These are phyloP conservation scores for Leptura quadrifasciata DNA, from an alignment of 2,888 invertebrate species.

Conservation along the genomic window DNA sequence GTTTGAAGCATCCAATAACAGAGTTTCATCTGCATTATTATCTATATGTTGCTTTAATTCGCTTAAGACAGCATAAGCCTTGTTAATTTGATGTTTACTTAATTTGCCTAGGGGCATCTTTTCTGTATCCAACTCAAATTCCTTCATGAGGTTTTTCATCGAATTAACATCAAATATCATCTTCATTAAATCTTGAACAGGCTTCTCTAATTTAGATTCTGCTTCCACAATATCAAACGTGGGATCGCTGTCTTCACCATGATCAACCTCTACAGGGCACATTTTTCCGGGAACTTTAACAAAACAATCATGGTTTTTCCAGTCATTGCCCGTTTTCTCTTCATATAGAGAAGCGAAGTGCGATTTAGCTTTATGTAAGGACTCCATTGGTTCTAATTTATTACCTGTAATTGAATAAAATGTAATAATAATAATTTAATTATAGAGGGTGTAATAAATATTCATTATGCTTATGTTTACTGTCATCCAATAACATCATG, in stretches of 20 bases:
- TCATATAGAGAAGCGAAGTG: slow-evolving; percentile 77
- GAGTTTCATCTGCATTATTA: slow-evolving; percentile 71
- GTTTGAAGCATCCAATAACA: slow-evolving; percentile 91
- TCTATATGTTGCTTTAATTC: slow-evolving; percentile 80
- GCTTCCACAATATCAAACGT: slow-evolving; percentile 74
- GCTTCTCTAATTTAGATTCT: slow-evolving; percentile 81
- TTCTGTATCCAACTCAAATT: slow-evolving; percentile 96
- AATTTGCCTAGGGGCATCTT: slow-evolving; percentile 98
- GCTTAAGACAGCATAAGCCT: slow-evolving; percentile 88
- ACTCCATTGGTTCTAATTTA: slow-evolving; percentile 58
- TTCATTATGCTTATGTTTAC: no score
- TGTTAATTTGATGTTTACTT: slow-evolving; percentile 91
- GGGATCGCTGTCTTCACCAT: slow-evolving; percentile 74
- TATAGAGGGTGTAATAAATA: no score
- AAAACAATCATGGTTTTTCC: slow-evolving; percentile 82
- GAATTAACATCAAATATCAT: slow-evolving; percentile 92
- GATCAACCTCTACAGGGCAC: slow-evolving; percentile 94
- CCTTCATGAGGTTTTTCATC: slow-evolving; percentile 95
- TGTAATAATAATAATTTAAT: no score
- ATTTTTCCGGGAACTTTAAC: slow-evolving; percentile 80
- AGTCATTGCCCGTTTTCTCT: slow-evolving; percentile 91
- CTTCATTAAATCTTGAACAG: slow-evolving; percentile 89
- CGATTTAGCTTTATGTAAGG: slow-evolving; percentile 77
- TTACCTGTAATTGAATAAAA: slow-evolving; percentile 50
- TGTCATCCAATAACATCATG: no score